Evolutionary conservation across 2,797 vertebrate species (phyloP), one percentile per base, ranked within the genome.

Genomic region (Clamator glandarius): DNA sequence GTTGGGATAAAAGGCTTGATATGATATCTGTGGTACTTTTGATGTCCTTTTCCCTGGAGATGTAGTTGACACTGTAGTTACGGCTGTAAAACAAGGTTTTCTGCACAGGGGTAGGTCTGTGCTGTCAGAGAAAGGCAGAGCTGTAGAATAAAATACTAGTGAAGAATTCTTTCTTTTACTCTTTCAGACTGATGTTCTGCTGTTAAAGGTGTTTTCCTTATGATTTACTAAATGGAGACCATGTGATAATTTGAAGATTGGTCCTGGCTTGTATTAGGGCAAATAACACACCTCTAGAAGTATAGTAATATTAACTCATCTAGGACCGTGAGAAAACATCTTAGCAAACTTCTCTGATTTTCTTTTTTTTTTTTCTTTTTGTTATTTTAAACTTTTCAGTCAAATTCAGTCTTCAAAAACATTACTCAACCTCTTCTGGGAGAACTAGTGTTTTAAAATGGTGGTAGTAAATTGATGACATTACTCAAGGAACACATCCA

Each of bases 361-460:
- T 79, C 16, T 41, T 21, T 63, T 25, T 73, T 6, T n/a, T 51
- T 46, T n/a, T n/a, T n/a, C 10, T 57, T 90, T 66, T 87, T 84
- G 12, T 90, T 76, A 44, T 63, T 91, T 16, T 62, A 48, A 61
- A 21, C 24, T 79, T 95, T 66, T 86, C 25, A 51, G 26, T 69
- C 44, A 69, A 88, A 58, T 62, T 79, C 19, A 77, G 7, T 82
- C 54, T 93, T 87, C 50, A 90, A 54, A 92, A 13, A 1, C 20
- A 78, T 85, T 68, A 66, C 17, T 75, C 18, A 66, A 16, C 63
- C 17, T 90, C 39, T 55, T 29, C 74, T 88, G 69, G 28, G 20
- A 75, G 85, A 91, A 28, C 11, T 16, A 75, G 13, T 36, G 11
- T 79, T 69, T 89, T 73, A 41, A 90, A 84, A 87, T 70, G 29